These are phyloP conservation scores for Leucosticte australis DNA, from an alignment of 2,113 vertebrate species.

Conservation along the genomic window DNA sequence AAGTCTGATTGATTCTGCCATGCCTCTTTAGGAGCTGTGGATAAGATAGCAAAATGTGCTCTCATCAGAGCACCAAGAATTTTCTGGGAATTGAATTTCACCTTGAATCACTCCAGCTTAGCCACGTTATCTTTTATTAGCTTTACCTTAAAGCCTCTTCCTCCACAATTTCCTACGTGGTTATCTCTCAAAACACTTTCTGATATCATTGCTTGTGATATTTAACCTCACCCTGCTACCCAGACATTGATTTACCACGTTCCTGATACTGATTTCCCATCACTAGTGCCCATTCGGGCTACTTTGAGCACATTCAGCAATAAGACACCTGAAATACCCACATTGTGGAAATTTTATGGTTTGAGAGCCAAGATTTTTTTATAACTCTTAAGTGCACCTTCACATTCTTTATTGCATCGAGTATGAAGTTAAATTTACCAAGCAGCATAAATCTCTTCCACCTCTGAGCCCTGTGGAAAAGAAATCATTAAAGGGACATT, in stretches of 20 bases:
- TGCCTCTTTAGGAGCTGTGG: background rate
- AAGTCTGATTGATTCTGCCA: background rate
- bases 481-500: background rate
- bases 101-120: background rate
- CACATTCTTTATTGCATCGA: background rate
- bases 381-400: conserved; percentile 27
- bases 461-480: background rate
- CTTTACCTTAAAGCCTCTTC: background rate
- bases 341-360: background rate
- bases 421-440: conserved; percentile 7
- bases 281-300: background rate
- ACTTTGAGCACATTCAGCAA: background rate
- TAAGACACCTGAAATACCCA: conserved; percentile 22
- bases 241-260: background rate
- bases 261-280: background rate
- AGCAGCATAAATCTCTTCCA: conserved; percentile 25
- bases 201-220: background rate
- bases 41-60: background rate
- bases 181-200: background rate
- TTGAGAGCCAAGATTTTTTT: conserved; percentile 35
- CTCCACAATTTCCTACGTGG: background rate
- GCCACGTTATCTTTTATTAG: background rate
- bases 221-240: background rate
- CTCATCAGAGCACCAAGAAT: background rate
- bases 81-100: conserved; percentile 5